Percentiles rank a stretch among this genome's conserved stretches.
phyloP scores from a whole-genome alignment of 2,888 invertebrate species.

The Mythimna ferrago region DNA sequence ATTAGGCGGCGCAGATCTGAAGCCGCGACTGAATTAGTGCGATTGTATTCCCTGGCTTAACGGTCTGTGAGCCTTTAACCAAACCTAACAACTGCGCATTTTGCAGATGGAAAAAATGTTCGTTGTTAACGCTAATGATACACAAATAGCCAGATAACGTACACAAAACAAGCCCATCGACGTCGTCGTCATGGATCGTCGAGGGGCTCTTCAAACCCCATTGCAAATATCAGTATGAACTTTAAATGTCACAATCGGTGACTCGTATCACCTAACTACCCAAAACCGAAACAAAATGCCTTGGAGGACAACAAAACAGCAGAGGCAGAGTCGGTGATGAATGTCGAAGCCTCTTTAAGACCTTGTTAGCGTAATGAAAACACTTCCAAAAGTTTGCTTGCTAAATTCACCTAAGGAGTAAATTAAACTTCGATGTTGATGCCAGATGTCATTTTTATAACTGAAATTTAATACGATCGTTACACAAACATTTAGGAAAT shows the following conservation, averaged over 20 bases:
- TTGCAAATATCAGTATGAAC: constrained; percentile 87
- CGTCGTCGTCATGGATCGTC: constrained; percentile 64
- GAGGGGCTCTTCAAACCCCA: constrained; percentile 62
- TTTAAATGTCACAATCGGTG: constrained; percentile 86
- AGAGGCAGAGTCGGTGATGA: constrained; percentile 11
- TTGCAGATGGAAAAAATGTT: constrained; percentile 36
- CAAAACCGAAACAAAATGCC: constrained; percentile 40
- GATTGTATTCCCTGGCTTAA: constrained; percentile 81
- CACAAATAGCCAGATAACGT: constrained; percentile 37
- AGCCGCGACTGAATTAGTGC: constrained; percentile 87
- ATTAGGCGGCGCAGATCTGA: constrained; percentile 87
- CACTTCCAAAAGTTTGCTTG: background rate
- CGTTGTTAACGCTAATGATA: constrained; percentile 42
- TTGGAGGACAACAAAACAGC: constrained; percentile 14
- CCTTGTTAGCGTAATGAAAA: background rate
- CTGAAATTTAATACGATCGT: background rate
- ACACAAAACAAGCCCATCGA: constrained; percentile 35
- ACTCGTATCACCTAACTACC: constrained; percentile 65
- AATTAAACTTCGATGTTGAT: background rate
- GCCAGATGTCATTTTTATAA: background rate
- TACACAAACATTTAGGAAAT: background rate
- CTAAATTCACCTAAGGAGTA: background rate
- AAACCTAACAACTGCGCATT: constrained; percentile 70
- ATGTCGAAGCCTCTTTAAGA: constrained; percentile 1
- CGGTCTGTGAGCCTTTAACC: constrained; percentile 69